These are phyloP conservation scores for Pseudoatta argentina DNA, from an alignment of 1,140 invertebrate species.

Conservation along the genomic window DNA sequence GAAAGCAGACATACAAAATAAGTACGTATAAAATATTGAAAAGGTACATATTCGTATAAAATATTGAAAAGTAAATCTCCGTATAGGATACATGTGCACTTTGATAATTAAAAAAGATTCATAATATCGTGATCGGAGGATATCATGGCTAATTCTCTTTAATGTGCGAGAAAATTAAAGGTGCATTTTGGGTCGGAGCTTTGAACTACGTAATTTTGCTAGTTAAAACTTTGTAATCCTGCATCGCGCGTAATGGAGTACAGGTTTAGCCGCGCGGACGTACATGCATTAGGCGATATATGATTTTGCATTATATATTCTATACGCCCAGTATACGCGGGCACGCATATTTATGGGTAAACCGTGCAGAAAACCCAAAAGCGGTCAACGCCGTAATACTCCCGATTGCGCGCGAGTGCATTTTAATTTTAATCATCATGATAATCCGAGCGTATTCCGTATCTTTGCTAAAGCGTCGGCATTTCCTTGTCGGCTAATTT, in stretches of 20 bases:
- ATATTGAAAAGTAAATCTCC: not conserved
- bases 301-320: conserved; percentile 47
- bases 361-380: conserved; percentile 46
- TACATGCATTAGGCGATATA: conserved; percentile 50
- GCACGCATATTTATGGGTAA: conserved; percentile 20
- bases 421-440: conserved; percentile 18
- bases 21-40: not conserved
- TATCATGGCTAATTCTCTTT: conserved; percentile 51
- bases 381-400: conserved; percentile 17
- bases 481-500: conserved; percentile 10
- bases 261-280: conserved; percentile 52
- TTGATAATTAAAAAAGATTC: conserved; percentile 44
- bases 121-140: conserved; percentile 5
- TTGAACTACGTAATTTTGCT: conserved; percentile 49
- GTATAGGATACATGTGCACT: not conserved
- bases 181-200: conserved; percentile 44
- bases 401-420: conserved; percentile 1
- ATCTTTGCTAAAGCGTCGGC: not conserved
- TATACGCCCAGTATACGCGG: not conserved
- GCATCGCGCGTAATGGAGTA: conserved; percentile 50
- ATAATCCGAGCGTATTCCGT: not conserved
- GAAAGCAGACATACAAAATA: not conserved
- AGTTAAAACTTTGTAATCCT: conserved; percentile 60
- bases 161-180: conserved; percentile 59
- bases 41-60: not conserved